Evolutionary conservation across 1,140 invertebrate species (phyloP).

Genomic region (Drosophila tropicalis): DNA sequence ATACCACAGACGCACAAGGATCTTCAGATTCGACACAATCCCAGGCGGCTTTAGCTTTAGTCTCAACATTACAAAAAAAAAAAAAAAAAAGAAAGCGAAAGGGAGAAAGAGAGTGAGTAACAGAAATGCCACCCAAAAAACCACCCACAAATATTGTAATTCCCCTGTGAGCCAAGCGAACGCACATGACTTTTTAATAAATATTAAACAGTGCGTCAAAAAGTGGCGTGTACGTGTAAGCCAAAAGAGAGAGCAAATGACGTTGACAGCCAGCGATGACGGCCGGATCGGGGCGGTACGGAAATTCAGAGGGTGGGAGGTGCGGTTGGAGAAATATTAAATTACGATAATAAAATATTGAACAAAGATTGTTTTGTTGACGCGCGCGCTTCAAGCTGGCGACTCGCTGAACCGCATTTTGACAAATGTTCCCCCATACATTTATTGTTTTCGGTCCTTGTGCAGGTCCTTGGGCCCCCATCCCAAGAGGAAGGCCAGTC

Average conservation of each 20-base stretch:
- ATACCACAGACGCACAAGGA: constrained; percentile 25
- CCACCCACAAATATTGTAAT: constrained; percentile 52
- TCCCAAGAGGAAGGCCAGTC: constrained; percentile 9
- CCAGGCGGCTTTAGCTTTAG: constrained; percentile 11
- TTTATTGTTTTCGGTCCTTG: constrained; percentile 66
- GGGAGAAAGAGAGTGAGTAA: not conserved
- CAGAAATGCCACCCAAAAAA: constrained; percentile 2
- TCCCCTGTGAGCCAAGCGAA: constrained; percentile 62
- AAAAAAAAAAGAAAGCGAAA: not conserved
- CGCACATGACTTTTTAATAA: constrained; percentile 80
- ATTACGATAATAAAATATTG: constrained; percentile 79
- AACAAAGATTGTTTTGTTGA: constrained; percentile 72
- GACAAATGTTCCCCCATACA: constrained; percentile 69
- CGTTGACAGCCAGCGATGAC: not conserved
- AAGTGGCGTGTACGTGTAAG: constrained; percentile 34
- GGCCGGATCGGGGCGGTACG: not conserved
- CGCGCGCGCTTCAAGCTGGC: constrained; percentile 39
- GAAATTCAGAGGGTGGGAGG: not conserved
- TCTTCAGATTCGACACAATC: constrained; percentile 12
- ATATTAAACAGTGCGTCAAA: constrained; percentile 73
- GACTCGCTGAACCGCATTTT: constrained; percentile 62
- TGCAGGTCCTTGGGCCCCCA: constrained; percentile 17
- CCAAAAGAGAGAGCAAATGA: constrained; percentile 22
- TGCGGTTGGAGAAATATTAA: constrained; percentile 59
- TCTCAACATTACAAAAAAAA: not conserved